A percentile compares a stretch with the other conserved stretches of the same genome.
phyloP scores from a whole-genome alignment of 1,140 invertebrate genomes.

The Papilio dardanus region DNA sequence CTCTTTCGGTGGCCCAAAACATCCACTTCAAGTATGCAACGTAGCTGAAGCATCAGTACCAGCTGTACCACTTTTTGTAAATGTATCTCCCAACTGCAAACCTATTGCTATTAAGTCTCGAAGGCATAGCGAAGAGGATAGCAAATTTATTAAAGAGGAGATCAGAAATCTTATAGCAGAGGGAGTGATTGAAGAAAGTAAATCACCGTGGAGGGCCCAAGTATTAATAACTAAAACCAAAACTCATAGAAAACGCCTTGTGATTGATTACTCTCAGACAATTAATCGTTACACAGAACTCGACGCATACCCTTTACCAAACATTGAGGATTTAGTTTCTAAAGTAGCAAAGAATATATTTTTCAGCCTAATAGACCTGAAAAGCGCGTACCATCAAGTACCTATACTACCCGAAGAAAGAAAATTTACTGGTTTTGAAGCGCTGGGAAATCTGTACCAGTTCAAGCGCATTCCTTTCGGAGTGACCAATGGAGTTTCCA shows the following conservation, averaged over 20 bases:
- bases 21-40: slow-evolving; percentile 9
- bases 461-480: slow-evolving; percentile 43
- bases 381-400: slow-evolving; percentile 44
- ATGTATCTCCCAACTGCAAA: slow-evolving; percentile 37
- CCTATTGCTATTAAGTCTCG: slow-evolving; percentile 44
- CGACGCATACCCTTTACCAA: slow-evolving; percentile 42
- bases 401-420: slow-evolving; percentile 39
- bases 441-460: slow-evolving; percentile 42
- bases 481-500: slow-evolving; percentile 44
- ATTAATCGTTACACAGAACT: slow-evolving; percentile 41
- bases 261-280: slow-evolving; percentile 51
- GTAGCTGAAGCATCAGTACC: slow-evolving; percentile 2
- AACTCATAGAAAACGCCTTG: slow-evolving; percentile 44
- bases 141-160: slow-evolving; percentile 41
- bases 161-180: slow-evolving; percentile 42
- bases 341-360: slow-evolving; percentile 39
- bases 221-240: slow-evolving; percentile 40
- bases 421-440: slow-evolving; percentile 42
- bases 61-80: slow-evolving; percentile 38
- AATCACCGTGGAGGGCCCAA: slow-evolving; percentile 49
- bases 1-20: slow-evolving; percentile 4
- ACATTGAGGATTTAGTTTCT: slow-evolving; percentile 38
- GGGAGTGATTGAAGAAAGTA: slow-evolving; percentile 43
- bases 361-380: slow-evolving; percentile 41
- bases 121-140: slow-evolving; percentile 38